Conservation (phyloP, 2,797 vertebrate species). For the Coregonus suidteri region DNA sequence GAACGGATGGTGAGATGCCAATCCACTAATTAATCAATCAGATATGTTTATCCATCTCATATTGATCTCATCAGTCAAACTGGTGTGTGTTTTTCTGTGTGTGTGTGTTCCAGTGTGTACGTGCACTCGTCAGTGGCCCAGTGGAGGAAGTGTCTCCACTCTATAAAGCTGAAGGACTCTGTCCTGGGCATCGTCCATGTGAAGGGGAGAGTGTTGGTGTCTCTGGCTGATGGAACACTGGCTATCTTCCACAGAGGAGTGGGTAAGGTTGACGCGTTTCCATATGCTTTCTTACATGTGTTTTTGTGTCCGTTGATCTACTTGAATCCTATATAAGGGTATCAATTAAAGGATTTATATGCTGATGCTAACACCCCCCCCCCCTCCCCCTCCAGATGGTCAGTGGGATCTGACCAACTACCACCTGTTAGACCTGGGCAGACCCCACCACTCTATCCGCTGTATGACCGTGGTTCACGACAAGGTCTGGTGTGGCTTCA, state of each 20-base stretch:
- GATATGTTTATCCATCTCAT: no score
- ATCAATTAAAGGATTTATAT: neutral
- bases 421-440: conserved; percentile 91
- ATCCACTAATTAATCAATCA: no score
- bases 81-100: no score
- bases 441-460: conserved; percentile 91
- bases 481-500: conserved; percentile 97
- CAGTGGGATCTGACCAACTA: conserved; percentile 99
- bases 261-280: conserved; percentile 75
- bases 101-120: conserved; percentile 84
- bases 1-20: conserved; percentile 86
- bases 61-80: no score
- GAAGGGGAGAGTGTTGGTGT: conserved; percentile 95
- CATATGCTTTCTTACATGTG: no score
- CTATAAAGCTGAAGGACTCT: conserved; percentile 96
- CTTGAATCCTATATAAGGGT: neutral
- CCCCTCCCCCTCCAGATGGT: conserved; percentile 80
- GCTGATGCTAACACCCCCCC: neutral
- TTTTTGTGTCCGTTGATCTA: no score
- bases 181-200: conserved; percentile 98
- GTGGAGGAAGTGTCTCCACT: conserved; percentile 97
- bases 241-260: conserved; percentile 96
- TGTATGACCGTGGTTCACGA: conserved; percentile 98
- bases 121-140: conserved; percentile 97
- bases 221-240: conserved; percentile 91